These are phyloP conservation scores for Poecilia picta DNA, from an alignment of 2,797 vertebrate species.

Conservation along the genomic window DNA sequence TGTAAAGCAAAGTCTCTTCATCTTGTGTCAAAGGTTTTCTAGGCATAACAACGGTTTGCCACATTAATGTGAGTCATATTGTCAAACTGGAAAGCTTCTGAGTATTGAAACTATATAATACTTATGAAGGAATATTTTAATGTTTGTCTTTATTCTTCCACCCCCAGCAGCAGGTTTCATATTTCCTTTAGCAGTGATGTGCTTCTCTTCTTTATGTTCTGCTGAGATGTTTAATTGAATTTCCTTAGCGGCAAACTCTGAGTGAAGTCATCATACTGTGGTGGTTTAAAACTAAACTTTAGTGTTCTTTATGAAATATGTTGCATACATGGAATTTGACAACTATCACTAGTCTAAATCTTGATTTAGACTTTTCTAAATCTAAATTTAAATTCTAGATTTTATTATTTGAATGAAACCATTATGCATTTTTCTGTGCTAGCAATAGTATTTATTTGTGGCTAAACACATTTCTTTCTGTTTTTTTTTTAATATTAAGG, in stretches of 20 bases:
- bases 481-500: no score
- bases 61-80: background rate
- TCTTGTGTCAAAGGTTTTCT: background rate
- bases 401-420: background rate
- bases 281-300: conserved; percentile 3
- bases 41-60: background rate
- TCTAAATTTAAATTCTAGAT: background rate
- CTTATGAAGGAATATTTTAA: background rate
- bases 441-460: background rate
- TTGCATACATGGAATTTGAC: conserved; percentile 11
- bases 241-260: background rate
- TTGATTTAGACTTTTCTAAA: background rate
- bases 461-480: background rate
- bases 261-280: background rate
- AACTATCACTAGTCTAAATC: background rate
- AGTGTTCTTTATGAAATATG: background rate
- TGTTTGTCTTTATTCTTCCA: conserved; percentile 13
- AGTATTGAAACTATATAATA: conserved; percentile 1
- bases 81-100: background rate
- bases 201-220: conserved; percentile 12
- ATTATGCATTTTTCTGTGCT: background rate
- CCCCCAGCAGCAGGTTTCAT: conserved; percentile 18
- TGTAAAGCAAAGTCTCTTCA: background rate
- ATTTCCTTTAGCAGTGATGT: conserved; percentile 10
- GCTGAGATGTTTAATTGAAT: background rate